Evolutionary conservation across 2,113 vertebrate genomes (phyloP).

Genomic region (Gopherus flavomarginatus): DNA sequence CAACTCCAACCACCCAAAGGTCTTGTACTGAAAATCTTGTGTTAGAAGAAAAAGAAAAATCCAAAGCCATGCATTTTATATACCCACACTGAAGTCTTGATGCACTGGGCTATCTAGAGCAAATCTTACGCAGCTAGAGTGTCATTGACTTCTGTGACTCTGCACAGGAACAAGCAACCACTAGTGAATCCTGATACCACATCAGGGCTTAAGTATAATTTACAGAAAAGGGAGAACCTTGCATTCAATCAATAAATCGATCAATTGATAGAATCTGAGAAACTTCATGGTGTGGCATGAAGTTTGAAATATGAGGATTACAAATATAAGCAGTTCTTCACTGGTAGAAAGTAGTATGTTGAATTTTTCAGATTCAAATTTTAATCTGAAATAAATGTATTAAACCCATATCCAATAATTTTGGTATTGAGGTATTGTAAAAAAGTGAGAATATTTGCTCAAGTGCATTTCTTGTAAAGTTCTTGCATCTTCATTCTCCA

Average conservation of each 20-base stretch:
- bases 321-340: neutral
- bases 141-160: neutral
- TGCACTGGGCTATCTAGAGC: fast-evolving
- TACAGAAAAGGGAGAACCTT: neutral
- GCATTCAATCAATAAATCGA: neutral
- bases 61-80: neutral
- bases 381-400: constrained; percentile 4
- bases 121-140: neutral
- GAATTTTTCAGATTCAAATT: neutral
- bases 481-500: constrained; percentile 33
- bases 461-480: constrained; percentile 9
- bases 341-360: neutral
- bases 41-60: neutral
- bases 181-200: neutral
- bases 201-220: neutral
- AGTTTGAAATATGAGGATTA: neutral
- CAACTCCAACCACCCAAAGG: neutral
- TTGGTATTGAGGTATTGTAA: neutral
- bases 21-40: neutral
- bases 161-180: neutral
- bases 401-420: constrained; percentile 18
- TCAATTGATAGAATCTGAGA: neutral
- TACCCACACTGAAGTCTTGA: neutral
- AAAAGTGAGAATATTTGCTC: constrained; percentile 22
- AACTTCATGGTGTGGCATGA: neutral